Conservation (phyloP, 2,888 invertebrate species). For the Acanthoscelides obtectus region DNA sequence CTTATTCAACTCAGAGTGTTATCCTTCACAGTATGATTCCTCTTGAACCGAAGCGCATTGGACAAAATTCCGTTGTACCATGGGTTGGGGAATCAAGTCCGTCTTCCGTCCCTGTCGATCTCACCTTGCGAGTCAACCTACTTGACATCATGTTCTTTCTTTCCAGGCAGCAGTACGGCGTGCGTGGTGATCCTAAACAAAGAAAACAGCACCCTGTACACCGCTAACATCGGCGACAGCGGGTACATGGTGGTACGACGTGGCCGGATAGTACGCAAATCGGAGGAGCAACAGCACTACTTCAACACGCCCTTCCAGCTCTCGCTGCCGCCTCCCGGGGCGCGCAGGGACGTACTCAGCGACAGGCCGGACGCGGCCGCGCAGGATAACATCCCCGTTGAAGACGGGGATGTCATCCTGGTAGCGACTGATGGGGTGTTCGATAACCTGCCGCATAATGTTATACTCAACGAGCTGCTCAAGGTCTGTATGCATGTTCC, state of each 20-base stretch:
- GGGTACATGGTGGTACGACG: slow-evolving; percentile 90
- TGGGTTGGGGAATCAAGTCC: no score
- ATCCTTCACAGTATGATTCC: no score
- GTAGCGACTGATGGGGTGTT: slow-evolving; percentile 98
- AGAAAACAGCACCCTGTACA: slow-evolving; percentile 83
- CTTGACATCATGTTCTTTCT: slow-evolving; percentile 15
- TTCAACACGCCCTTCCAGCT: slow-evolving; percentile 99
- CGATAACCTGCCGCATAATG: slow-evolving; percentile 92
- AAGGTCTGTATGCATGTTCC: slow-evolving; percentile 52
- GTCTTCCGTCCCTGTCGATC: no score
- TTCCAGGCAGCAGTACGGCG: slow-evolving; percentile 91
- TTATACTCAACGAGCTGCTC: slow-evolving; percentile 80
- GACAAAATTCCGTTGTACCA: no score
- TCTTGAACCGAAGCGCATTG: no score
- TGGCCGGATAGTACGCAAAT: slow-evolving; percentile 84
- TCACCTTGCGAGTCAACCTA: no score
- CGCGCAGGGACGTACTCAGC: slow-evolving; percentile 80
- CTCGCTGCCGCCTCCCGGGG: slow-evolving; percentile 88
- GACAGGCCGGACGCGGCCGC: slow-evolving; percentile 93
- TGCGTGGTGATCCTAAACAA: slow-evolving; percentile 92
- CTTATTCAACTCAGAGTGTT: no score
- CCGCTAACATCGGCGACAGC: slow-evolving; percentile 98
- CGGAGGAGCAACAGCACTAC: slow-evolving; percentile 97
- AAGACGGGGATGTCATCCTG: slow-evolving; percentile 90
- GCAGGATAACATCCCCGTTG: slow-evolving; percentile 79